These are phyloP conservation scores for Actenoides hombroni DNA, from an alignment of 2,113 vertebrate genomes.

Conservation along the genomic window DNA sequence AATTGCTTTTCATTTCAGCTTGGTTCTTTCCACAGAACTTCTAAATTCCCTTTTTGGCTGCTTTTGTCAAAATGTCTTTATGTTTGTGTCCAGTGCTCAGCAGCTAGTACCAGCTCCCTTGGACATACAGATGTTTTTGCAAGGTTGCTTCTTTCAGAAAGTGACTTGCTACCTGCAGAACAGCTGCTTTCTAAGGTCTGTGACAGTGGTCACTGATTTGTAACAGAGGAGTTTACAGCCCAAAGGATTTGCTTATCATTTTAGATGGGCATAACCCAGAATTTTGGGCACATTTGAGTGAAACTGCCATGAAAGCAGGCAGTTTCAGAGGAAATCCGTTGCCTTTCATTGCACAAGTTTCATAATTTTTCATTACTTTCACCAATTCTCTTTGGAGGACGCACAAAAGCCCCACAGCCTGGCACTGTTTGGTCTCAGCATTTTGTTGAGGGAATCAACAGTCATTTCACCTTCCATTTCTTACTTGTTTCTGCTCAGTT, in stretches of 20 bases:
- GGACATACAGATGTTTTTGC: neutral
- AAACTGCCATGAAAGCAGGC: neutral
- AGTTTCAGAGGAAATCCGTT: neutral
- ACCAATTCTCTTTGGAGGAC: neutral
- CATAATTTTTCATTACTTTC: neutral
- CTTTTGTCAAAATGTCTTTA: neutral
- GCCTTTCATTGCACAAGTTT: neutral
- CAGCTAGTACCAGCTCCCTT: neutral
- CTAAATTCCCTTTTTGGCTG: neutral
- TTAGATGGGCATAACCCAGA: neutral
- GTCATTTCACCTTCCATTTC: neutral
- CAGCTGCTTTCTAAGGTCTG: neutral
- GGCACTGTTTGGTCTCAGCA: neutral
- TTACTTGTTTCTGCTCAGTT: neutral
- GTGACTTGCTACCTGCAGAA: conserved; percentile 10
- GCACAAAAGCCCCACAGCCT: neutral
- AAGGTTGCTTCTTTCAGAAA: neutral
- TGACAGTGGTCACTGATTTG: neutral
- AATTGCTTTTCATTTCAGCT: neutral
- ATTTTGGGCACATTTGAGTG: neutral
- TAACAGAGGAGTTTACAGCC: neutral
- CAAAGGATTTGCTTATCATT: neutral
- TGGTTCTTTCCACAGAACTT: neutral
- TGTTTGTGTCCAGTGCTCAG: neutral
- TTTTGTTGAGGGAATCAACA: rapidly evolving